A percentile compares a stretch with the other conserved stretches of the same genome.
phyloP scores from a whole-genome alignment of 2,797 vertebrate species.

The Agapornis canus region DNA sequence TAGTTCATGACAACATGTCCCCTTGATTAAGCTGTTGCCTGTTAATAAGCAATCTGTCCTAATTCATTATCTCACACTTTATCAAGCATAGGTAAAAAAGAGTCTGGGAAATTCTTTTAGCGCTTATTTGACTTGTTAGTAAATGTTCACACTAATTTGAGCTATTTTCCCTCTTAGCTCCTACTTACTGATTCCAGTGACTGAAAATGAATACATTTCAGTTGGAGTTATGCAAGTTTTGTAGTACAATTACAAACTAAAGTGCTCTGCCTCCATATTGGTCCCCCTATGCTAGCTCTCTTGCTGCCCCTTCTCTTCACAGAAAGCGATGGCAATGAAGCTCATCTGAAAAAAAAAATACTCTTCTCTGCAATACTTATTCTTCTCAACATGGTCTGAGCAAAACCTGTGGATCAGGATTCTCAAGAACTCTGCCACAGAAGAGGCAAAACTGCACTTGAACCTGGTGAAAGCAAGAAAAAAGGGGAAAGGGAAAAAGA shows the following conservation, averaged over 20 bases:
- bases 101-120: background rate
- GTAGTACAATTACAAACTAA: background rate
- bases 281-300: background rate
- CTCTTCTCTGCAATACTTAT: background rate
- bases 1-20: slow-evolving; percentile 18
- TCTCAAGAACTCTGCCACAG: background rate
- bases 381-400: background rate
- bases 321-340: background rate
- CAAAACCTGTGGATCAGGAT: background rate
- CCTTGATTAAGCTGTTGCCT: background rate
- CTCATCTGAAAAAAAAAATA: background rate
- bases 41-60: slow-evolving; percentile 15
- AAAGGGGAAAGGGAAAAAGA: background rate
- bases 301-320: background rate
- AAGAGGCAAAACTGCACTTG: background rate
- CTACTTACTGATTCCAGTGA: background rate
- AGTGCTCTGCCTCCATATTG: background rate
- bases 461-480: background rate
- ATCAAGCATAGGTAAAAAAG: slow-evolving; percentile 3
- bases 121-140: background rate
- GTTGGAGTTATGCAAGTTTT: background rate
- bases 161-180: background rate
- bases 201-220: background rate
- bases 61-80: background rate
- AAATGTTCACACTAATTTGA: background rate